Percentiles rank a stretch among this genome's conserved stretches.
phyloP scores from a whole-genome alignment of 92 coral and sea anemone species.

The Nematostella vectensis region DNA sequence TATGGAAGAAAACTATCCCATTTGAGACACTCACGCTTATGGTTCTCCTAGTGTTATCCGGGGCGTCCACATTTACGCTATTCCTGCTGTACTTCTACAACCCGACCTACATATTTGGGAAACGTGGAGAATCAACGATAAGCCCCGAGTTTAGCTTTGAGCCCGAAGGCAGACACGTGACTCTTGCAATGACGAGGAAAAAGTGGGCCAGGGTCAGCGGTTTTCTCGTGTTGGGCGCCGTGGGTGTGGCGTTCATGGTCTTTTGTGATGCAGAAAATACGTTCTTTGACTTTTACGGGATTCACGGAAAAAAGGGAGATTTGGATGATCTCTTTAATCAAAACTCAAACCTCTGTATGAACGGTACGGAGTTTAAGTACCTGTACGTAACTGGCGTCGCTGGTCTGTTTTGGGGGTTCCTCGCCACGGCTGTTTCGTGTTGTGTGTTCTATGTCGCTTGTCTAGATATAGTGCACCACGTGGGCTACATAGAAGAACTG shows the following conservation, averaged over 20 bases:
- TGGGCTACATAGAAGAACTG: constrained; percentile 38
- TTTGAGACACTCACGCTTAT: neutral
- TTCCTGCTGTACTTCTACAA: neutral
- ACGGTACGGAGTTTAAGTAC: neutral
- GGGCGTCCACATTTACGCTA: neutral
- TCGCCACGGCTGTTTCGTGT: constrained; percentile 35
- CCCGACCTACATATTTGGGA: neutral
- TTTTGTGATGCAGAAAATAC: constrained; percentile 34
- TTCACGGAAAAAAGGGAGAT: constrained; percentile 39
- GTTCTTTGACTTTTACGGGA: constrained; percentile 39
- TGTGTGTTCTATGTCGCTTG: constrained; percentile 50
- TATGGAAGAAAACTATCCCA: neutral
- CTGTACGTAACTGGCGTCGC: constrained; percentile 22
- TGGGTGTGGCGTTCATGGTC: constrained; percentile 19
- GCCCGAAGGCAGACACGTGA: constrained; percentile 42
- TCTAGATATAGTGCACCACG: constrained; percentile 38
- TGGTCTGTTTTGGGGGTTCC: constrained; percentile 39
- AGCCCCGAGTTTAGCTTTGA: constrained; percentile 36
- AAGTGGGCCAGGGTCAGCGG: constrained; percentile 37
- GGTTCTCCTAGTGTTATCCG: neutral
- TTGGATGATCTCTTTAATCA: constrained; percentile 6
- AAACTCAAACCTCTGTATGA: too few species aligned
- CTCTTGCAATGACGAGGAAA: constrained; percentile 8
- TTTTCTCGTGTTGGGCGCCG: constrained; percentile 26
- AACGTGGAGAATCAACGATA: constrained; percentile 8